Percentiles rank a stretch among this genome's conserved stretches.
phyloP scores from a whole-genome alignment of 2,113 vertebrate species.

The Odontophorus gujanensis region DNA sequence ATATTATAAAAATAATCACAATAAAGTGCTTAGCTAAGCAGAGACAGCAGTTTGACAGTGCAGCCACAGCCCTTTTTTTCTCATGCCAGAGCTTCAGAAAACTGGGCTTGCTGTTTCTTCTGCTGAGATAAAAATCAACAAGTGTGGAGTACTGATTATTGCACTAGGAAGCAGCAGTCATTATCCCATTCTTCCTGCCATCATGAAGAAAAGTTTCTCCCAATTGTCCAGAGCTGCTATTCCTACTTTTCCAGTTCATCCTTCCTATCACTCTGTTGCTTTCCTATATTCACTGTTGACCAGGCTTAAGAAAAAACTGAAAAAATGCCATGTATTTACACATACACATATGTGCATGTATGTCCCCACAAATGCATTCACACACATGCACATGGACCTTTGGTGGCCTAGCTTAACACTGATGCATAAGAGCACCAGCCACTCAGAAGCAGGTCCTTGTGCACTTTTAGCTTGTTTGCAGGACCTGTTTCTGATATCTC shows the following conservation, averaged over 20 bases:
- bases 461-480: not conserved
- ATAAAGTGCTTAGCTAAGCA: not conserved
- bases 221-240: not conserved
- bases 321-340: not conserved
- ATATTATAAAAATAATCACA: not conserved
- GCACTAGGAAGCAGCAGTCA: not conserved
- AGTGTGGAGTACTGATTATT: not conserved
- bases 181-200: not conserved
- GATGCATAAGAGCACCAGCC: not conserved
- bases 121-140: not conserved
- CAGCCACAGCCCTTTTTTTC: not conserved
- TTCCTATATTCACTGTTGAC: not conserved
- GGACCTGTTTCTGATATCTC: not conserved
- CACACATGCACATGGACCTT: not conserved
- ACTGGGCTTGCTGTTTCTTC: not conserved
- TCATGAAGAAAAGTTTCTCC: not conserved
- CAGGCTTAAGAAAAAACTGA: not conserved
- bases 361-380: not conserved
- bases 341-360: no score
- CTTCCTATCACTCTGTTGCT: not conserved
- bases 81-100: not conserved
- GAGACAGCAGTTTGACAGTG: not conserved
- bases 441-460: rapidly evolving
- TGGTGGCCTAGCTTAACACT: not conserved
- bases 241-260: not conserved